Base-by-base conservation (phyloP, 53 echinoderm and acorn worm species). In the Henricia sp. region DNA sequence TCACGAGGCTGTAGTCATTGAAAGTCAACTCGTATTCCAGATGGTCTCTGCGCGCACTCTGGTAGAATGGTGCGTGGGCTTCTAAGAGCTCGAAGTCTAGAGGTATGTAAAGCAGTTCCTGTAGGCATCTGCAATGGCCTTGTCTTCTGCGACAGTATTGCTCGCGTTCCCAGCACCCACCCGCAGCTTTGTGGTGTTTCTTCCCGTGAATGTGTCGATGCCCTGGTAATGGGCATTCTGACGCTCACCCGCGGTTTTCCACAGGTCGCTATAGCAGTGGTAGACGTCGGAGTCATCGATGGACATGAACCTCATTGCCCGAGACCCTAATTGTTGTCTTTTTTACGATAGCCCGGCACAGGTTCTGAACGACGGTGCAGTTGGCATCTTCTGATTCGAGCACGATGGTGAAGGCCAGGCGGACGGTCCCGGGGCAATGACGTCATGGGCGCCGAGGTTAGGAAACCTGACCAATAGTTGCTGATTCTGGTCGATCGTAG, bases 301-400 rank as follows among this genome's bases (percentile, higher is more conserved):
- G 10, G 83, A 52, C 36, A 12, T 25, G 53, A 84, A n/a, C 4
- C 70, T 40, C 43, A 27, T 84, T 39, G n/a, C n/a, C n/a, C n/a
- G n/a, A n/a, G n/a, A n/a, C n/a, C 28, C 54, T 66, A 23, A 66
- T 50, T n/a, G 66, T 67, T 1, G 50, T 82, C 26, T 82, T 82
- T 29, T 67, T 82, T 16, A 82, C 82, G 30, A 82, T 82, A 0
- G 82, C 82, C 34, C 67, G 46, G 17, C 82, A 66, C 17, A 82
- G 67, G n/a, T 78, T 78, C 17, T 78, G 60, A n/a, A 78, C 80
- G 44, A 56, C 80, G n/a, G n/a, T n/a, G n/a, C n/a, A n/a, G n/a
- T n/a, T n/a, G n/a, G n/a, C n/a, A 46, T 52, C 80, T 6, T 62
- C 44, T 11, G 80, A 78, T 1, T 26, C 29, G 26, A 80, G 65